Conservation (phyloP, 2,113 vertebrate genomes). For the Shinisaurus crocodilurus region DNA sequence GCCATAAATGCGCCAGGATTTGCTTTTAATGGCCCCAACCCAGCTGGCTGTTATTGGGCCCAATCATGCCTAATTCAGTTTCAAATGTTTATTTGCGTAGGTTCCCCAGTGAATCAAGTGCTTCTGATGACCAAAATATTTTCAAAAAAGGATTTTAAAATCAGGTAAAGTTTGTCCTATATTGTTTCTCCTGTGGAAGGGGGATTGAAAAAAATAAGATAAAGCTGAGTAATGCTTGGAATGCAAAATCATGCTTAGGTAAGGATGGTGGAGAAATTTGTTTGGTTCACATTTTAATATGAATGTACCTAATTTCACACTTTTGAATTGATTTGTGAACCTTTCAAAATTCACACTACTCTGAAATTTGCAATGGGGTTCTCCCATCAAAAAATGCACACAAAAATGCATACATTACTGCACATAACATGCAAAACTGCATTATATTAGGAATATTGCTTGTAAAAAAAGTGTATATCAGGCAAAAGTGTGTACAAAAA, state of each 20-base stretch:
- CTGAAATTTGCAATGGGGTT: too few relatives aligned
- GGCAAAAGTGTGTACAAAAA: too few relatives aligned
- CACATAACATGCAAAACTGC: too few relatives aligned
- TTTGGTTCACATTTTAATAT: too few relatives aligned
- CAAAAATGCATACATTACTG: too few relatives aligned
- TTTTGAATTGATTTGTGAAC: too few relatives aligned
- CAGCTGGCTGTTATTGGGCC: conserved; percentile 47
- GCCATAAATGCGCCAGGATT: conserved; percentile 41
- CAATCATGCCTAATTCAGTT: conserved; percentile 37
- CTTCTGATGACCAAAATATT: not conserved
- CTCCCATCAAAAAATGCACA: too few relatives aligned
- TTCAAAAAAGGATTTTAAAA: not conserved
- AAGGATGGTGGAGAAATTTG: too few relatives aligned
- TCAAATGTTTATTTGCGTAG: conserved; percentile 30
- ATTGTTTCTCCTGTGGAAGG: not conserved
- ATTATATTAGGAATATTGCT: too few relatives aligned
- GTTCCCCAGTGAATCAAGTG: conserved; percentile 14
- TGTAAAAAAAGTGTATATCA: too few relatives aligned
- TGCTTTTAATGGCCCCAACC: conserved; percentile 51
- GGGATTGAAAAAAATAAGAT: not conserved
- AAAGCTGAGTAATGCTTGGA: not conserved
- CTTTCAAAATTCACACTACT: too few relatives aligned
- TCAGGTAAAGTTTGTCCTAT: not conserved
- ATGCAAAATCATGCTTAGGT: not conserved
- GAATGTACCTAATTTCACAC: too few relatives aligned